Evolutionary conservation across 2,888 invertebrate genomes (phyloP), one percentile per base, ranked within the genome.

Genomic region (Chouioia cunea): DNA sequence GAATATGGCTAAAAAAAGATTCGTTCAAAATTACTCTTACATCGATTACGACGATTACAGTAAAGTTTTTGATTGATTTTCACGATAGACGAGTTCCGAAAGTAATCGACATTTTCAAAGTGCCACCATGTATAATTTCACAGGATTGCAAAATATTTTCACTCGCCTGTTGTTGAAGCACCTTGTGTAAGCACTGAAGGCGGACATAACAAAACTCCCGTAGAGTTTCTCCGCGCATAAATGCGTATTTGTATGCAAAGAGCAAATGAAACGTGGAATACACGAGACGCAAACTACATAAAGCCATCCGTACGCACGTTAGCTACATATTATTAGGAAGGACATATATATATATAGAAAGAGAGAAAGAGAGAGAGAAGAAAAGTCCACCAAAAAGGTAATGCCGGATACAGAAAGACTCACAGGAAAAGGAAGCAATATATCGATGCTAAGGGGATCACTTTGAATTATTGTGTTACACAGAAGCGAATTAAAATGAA

Each of bases 191-290:
- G 16, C 8, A 10, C 18, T 44, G 12, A 22, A 43, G 52, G 48
- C 12, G 46, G 56, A 54, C 50, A 2, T n/a, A 15, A 48, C 60
- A 68, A 53, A 60, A 46, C 18, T 43, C 27, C 27, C 1, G 36
- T 4, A 10, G 43, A 12, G 50, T 27, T 44, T 44, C 44, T 18
- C n/a, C 16, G 43, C 23, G 16, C 36, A n/a, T 18, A 16, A 10
- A 54, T 47, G 27, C 44, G 22, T 27, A 15, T n/a, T 43, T 16
- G 43, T 44, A 23, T 47, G 54, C 48, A 56, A 54, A 62, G 50
- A 16, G 46, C 22, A 44, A 56, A 53, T 57, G 68, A 63, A 68
- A 60, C 20, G 27, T 36, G 48, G 44, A 65, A 58, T 58, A 43
- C 27, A 14, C 52, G 2, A 52, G 52, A 36, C 10, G 60, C 23